phyloP scores from a whole-genome alignment of 2,888 invertebrate genomes.

The Ophioninae sp. region DNA sequence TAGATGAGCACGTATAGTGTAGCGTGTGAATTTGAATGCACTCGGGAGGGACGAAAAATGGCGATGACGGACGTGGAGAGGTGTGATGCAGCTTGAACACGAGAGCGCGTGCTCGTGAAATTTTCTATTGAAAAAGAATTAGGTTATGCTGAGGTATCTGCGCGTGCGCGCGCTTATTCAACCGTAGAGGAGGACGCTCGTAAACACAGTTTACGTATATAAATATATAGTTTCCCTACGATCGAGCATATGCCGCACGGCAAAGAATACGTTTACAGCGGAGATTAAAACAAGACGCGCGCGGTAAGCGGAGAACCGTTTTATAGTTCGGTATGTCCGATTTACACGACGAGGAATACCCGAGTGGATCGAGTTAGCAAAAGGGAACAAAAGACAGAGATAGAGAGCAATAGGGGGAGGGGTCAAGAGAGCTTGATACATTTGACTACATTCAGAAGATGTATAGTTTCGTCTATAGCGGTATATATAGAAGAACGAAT shows the following conservation, averaged over 20 bases:
- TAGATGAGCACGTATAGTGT: not conserved
- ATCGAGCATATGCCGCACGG: not conserved
- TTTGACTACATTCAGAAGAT: slow-evolving; percentile 7
- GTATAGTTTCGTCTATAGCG: slow-evolving; percentile 5
- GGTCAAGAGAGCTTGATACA: slow-evolving; percentile 9
- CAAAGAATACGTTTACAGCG: not conserved
- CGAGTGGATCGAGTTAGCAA: slow-evolving; percentile 12
- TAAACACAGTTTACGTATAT: not conserved
- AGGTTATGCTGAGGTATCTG: slow-evolving; percentile 36
- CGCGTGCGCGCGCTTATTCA: not conserved
- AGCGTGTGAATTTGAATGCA: not conserved
- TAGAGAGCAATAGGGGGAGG: not conserved
- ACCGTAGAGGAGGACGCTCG: not conserved
- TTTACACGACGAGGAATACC: slow-evolving; percentile 16
- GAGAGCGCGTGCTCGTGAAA: slow-evolving; percentile 34
- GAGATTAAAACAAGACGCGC: not conserved
- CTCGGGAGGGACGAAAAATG: not conserved
- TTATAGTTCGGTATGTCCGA: slow-evolving; percentile 17
- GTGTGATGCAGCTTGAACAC: slow-evolving; percentile 15
- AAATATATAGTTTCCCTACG: not conserved
- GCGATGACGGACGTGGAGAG: slow-evolving; percentile 9
- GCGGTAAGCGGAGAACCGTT: slow-evolving; percentile 8
- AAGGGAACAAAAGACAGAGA: not conserved
- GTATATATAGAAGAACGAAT: not conserved
- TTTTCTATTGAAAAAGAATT: slow-evolving; percentile 25